Conservation (phyloP, 2,113 vertebrate species). For the Cryptomyrus ogoouensis region DNA sequence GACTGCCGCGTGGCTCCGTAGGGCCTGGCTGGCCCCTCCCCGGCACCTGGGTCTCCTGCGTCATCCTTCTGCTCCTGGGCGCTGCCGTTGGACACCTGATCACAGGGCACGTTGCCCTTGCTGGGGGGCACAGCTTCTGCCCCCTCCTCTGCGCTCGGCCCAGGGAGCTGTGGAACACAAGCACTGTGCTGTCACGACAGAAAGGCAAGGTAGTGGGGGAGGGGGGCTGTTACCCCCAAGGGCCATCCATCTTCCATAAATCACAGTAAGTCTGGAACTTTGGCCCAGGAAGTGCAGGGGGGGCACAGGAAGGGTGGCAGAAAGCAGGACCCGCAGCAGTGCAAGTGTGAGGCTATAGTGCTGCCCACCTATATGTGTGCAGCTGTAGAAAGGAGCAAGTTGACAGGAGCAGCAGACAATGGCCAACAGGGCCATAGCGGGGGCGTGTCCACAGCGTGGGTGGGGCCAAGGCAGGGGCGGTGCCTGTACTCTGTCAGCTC, state of each 20-base stretch:
- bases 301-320: background rate
- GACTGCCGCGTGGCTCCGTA: background rate
- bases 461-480: background rate
- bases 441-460: background rate
- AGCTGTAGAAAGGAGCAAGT: background rate
- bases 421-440: background rate
- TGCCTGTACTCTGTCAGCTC: background rate
- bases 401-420: background rate
- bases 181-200: background rate
- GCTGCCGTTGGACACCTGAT: background rate
- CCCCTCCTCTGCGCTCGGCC: background rate
- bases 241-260: background rate
- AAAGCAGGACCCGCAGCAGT: background rate
- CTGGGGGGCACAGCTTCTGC: background rate
- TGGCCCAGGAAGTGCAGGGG: background rate
- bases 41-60: background rate
- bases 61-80: background rate
- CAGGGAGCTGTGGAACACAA: constrained; percentile 13
- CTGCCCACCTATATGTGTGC: background rate
- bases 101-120: background rate
- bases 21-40: background rate
- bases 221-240: background rate
- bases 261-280: background rate
- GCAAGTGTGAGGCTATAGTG: background rate
- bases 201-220: background rate